Evolutionary conservation across 2,797 vertebrate genomes (phyloP).

Genomic region (Hafferia zeledoni): DNA sequence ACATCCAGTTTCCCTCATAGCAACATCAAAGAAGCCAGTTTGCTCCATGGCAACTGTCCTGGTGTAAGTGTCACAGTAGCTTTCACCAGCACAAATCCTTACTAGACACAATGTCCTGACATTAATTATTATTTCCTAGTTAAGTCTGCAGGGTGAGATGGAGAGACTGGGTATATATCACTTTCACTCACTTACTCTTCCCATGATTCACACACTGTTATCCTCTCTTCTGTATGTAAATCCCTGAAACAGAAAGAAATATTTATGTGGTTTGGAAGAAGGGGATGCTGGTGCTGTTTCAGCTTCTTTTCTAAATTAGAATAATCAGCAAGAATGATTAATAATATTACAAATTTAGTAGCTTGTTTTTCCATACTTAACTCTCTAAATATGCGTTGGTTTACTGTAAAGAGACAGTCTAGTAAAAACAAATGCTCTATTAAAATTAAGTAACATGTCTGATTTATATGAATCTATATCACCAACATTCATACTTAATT

Average conservation of each 20-base stretch:
- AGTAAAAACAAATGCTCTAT: background rate
- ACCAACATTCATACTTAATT: background rate
- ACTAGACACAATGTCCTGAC: background rate
- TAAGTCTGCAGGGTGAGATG: background rate
- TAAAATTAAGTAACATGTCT: background rate
- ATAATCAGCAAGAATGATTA: conserved; percentile 19
- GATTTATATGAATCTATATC: conserved; percentile 9
- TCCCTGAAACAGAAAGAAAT: background rate
- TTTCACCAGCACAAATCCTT: background rate
- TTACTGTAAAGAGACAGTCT: background rate
- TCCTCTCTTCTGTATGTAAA: background rate
- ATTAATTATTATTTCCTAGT: background rate
- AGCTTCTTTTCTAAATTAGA: background rate
- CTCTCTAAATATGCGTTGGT: background rate
- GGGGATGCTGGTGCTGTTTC: background rate
- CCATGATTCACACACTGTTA: background rate
- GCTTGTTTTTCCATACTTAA: background rate
- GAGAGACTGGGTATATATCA: background rate
- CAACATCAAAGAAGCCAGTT: background rate
- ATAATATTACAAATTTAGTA: background rate
- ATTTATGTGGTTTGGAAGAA: background rate
- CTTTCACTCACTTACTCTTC: background rate
- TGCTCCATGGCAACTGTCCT: background rate
- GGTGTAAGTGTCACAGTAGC: background rate
- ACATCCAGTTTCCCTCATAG: background rate